Evolutionary conservation across 2,888 invertebrate species (phyloP), one percentile per base, ranked within the genome.

Genomic region (Dichetophora obliterata): DNA sequence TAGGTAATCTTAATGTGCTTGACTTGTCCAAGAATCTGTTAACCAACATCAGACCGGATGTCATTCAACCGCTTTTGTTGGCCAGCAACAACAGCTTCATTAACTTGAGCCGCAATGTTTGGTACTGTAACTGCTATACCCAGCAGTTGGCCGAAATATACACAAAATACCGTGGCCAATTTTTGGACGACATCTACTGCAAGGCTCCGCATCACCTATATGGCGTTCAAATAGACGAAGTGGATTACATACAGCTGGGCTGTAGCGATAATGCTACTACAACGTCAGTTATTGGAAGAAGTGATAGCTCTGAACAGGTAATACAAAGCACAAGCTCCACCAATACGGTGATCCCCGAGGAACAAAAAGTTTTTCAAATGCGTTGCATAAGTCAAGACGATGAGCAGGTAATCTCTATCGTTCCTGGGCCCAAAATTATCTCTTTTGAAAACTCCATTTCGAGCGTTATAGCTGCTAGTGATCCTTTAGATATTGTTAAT

Each of bases 1-100:
- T 75, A 0, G 48, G 77, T 0, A 82, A 79, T 0, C 75, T 88
- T 9, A 74, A 78, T 6, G 71, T 85, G 8, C 43, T 88, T 5
- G 84, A 88, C 74, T 63, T 88, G 6, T 85, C 84, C 11, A 77
- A 84, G 9, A 88, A 88, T 79, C 76, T 78, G 1, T 77, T 88
- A 4, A 82, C 80, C 1, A 82, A 82, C 0, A 66, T 88, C 8
- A 80, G 81, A 6, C 69, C 78, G 0, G 71, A 54, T 9, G 69
- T 82, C 0, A 16, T 86, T 0, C 59, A 69, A 3, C 78, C 81
- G 2, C 61, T 85, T 27, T 75, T 86, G 5, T 5, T 6, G 0
- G 27, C 61, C 0, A 48, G 57, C 19, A 75, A 71, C 1, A 59
- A 37, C 2, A 66, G 80, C 0, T 75, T 83, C 5, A 27, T 87